A percentile compares a stretch with the other conserved stretches of the same genome.
These are phyloP conservation scores for Pygoscelis adeliae DNA, from an alignment of 2,113 vertebrate genomes.

Conservation along the genomic window DNA sequence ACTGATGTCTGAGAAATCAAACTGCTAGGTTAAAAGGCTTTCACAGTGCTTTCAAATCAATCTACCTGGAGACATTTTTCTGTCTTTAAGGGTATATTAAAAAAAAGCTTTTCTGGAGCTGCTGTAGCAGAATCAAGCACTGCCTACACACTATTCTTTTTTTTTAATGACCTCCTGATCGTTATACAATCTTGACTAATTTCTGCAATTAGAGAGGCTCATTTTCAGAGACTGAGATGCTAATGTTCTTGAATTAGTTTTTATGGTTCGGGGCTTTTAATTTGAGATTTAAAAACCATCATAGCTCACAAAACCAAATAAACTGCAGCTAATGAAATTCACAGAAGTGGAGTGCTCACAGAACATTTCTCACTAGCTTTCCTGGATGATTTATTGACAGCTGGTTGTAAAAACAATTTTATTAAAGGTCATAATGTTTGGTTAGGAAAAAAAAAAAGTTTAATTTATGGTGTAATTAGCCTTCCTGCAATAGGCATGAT, in stretches of 20 bases:
- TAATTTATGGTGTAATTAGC: conserved; percentile 88
- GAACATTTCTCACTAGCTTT: conserved; percentile 76
- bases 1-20: neutral
- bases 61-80: neutral
- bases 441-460: conserved; percentile 63
- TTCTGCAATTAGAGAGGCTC: conserved; percentile 75
- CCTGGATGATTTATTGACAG: conserved; percentile 84
- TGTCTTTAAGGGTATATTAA: neutral
- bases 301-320: conserved; percentile 79
- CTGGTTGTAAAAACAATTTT: conserved; percentile 88
- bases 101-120: conserved; percentile 5
- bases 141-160: neutral
- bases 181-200: conserved; percentile 76
- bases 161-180: conserved; percentile 73
- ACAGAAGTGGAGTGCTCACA: conserved; percentile 75
- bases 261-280: conserved; percentile 79
- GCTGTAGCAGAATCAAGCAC: neutral
- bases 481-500: conserved; percentile 78
- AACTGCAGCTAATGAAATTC: conserved; percentile 82
- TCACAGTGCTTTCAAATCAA: neutral
- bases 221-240: conserved; percentile 71
- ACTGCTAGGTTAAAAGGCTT: neutral
- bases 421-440: conserved; percentile 86
- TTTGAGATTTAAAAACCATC: conserved; percentile 82
- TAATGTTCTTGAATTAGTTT: conserved; percentile 79